Evolutionary conservation across 2,797 vertebrate genomes (phyloP).

Genomic region (Brachymystax lenok): DNA sequence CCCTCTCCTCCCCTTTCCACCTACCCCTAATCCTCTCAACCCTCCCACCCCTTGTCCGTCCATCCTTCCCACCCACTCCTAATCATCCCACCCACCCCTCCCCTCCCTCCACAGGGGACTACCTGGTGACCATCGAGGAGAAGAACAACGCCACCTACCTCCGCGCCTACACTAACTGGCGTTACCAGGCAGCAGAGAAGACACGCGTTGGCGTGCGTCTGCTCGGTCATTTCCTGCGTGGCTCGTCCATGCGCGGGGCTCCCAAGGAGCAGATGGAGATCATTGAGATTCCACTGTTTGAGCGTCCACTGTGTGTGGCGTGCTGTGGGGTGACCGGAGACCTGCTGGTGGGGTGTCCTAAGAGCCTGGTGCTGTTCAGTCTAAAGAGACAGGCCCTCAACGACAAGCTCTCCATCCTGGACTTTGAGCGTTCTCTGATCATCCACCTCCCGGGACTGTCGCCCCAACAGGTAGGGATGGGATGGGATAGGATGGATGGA

Average conservation of each 20-base stretch:
- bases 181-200: conserved; percentile 83
- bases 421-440: conserved; percentile 90
- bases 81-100: too few relatives aligned
- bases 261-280: conserved; percentile 91
- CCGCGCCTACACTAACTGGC: conserved; percentile 91
- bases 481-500: too few relatives aligned
- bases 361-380: conserved; percentile 85
- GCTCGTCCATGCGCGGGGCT: conserved; percentile 71
- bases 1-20: background rate
- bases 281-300: conserved; percentile 90
- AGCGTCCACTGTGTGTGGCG: conserved; percentile 82
- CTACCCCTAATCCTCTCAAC: too few relatives aligned
- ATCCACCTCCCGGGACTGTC: conserved; percentile 78
- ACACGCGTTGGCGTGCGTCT: conserved; percentile 90
- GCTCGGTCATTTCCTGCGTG: conserved; percentile 86
- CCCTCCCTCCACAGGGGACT: conserved; percentile 82
- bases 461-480: conserved; percentile 31
- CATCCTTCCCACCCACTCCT: too few relatives aligned
- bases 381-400: conserved; percentile 77
- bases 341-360: conserved; percentile 88
- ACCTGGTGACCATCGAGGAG: conserved; percentile 91
- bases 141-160: conserved; percentile 87
- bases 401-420: conserved; percentile 76
- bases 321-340: conserved; percentile 88
- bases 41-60: too few relatives aligned